Evolutionary conservation across 2,888 invertebrate genomes (phyloP).

Genomic region (Crepidodera aurea): DNA sequence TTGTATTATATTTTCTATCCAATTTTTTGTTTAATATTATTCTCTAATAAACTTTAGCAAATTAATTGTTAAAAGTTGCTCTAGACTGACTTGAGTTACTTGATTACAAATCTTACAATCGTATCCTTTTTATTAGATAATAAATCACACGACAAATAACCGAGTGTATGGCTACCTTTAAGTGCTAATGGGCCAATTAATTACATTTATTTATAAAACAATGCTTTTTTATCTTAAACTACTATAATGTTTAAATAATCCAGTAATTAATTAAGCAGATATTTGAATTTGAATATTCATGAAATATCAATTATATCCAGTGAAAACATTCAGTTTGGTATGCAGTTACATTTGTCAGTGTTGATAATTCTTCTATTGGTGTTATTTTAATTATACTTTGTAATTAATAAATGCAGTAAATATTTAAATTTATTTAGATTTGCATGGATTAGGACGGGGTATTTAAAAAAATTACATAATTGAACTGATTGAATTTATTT

Average conservation of each 20-base stretch:
- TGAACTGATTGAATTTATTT: no score
- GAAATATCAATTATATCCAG: not conserved
- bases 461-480: no score
- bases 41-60: no score
- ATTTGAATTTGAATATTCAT: not conserved
- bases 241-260: not conserved
- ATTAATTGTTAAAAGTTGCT: no score
- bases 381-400: not conserved
- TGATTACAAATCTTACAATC: no score
- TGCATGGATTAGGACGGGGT: no score
- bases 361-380: not conserved
- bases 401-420: not conserved
- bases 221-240: not conserved
- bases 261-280: not conserved
- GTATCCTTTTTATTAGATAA: no score
- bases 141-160: no score
- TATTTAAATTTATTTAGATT: not conserved
- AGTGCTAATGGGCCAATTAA: not conserved
- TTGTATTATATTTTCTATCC: no score
- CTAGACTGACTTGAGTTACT: no score
- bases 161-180: no score
- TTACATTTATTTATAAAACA: not conserved
- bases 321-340: not conserved
- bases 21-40: no score
- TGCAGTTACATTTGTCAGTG: not conserved